Conservation (phyloP, 2,888 invertebrate genomes). For the Sceliomorpha sp. region DNA sequence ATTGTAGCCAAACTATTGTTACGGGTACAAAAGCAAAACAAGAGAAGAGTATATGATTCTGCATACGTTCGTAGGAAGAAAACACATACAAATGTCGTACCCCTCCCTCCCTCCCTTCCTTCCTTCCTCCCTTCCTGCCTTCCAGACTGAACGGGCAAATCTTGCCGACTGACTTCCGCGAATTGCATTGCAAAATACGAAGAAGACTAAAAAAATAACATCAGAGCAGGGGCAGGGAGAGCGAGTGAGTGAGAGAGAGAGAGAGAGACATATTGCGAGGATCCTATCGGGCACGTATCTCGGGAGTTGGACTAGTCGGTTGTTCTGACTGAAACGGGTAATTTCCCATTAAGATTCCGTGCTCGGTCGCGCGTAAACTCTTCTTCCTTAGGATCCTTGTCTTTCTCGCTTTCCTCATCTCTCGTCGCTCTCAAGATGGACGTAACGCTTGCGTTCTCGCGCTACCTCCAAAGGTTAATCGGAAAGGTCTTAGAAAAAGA, state of each 20-base stretch:
- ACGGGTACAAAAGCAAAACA: neutral
- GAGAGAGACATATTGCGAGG: slow-evolving; percentile 19
- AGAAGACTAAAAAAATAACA: no score
- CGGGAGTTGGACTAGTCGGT: slow-evolving; percentile 65
- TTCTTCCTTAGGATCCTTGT: slow-evolving; percentile 44
- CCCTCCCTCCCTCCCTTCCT: no score
- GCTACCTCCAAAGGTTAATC: slow-evolving; percentile 47
- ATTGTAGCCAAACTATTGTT: neutral
- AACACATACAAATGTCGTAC: slow-evolving; percentile 20
- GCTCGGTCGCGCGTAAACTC: slow-evolving; percentile 69
- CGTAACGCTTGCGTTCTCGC: slow-evolving; percentile 61
- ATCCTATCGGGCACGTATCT: slow-evolving; percentile 64
- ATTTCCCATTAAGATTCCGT: slow-evolving; percentile 77
- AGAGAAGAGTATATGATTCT: no score
- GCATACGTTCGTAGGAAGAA: no score
- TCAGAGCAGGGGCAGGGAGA: no score
- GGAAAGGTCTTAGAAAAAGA: slow-evolving; percentile 36
- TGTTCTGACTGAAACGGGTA: slow-evolving; percentile 59
- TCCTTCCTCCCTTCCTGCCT: no score
- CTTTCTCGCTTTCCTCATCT: slow-evolving; percentile 11
- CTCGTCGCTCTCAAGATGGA: slow-evolving; percentile 14
- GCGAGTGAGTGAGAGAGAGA: neutral
- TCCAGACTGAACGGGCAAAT: slow-evolving; percentile 72
- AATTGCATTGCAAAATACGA: slow-evolving; percentile 51
- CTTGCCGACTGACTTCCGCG: slow-evolving; percentile 74